A percentile compares a stretch with the other conserved stretches of the same genome.
phyloP scores from a whole-genome alignment of 2,888 invertebrate species.

The Dryocosmus kuriphilus region DNA sequence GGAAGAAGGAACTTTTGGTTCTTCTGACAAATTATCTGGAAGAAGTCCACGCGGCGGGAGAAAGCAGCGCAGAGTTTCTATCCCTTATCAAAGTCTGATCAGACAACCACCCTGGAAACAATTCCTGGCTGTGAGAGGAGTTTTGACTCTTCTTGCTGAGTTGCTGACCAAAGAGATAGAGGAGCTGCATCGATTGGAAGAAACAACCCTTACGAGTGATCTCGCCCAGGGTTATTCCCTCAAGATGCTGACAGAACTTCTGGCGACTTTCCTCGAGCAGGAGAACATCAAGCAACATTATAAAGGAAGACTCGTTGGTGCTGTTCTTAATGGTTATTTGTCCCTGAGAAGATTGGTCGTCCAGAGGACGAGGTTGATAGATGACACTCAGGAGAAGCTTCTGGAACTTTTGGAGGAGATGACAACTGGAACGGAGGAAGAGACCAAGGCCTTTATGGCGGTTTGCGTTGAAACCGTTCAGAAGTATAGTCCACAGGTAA shows the following conservation, averaged over 20 bases:
- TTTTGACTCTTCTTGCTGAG: slow-evolving; percentile 90
- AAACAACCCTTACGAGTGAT: slow-evolving; percentile 95
- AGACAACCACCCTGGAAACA: slow-evolving; percentile 95
- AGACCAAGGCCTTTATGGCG: slow-evolving; percentile 98
- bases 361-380: slow-evolving; percentile 95
- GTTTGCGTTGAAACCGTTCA: slow-evolving; percentile 97
- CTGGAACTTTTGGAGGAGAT: slow-evolving; percentile 96
- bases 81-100: slow-evolving; percentile 92
- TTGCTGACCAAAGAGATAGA: slow-evolving; percentile 93
- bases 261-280: slow-evolving; percentile 93
- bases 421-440: slow-evolving; percentile 96
- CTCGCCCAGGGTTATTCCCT: slow-evolving; percentile 95
- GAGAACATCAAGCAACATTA: slow-evolving; percentile 92
- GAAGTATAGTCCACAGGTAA: slow-evolving; percentile 89
- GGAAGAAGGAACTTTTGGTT: slow-evolving; percentile 88
- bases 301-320: slow-evolving; percentile 92
- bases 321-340: slow-evolving; percentile 95
- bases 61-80: slow-evolving; percentile 94
- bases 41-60: slow-evolving; percentile 92
- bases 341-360: slow-evolving; percentile 94
- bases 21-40: slow-evolving; percentile 93
- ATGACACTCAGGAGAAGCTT: slow-evolving; percentile 97
- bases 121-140: slow-evolving; percentile 92
- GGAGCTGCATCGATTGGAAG: slow-evolving; percentile 92
- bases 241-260: slow-evolving; percentile 92